Percentiles rank a stretch among this genome's conserved stretches.
These are phyloP conservation scores for Halictus quadricinctus DNA, from an alignment of 2,888 invertebrate species.

Conservation along the genomic window DNA sequence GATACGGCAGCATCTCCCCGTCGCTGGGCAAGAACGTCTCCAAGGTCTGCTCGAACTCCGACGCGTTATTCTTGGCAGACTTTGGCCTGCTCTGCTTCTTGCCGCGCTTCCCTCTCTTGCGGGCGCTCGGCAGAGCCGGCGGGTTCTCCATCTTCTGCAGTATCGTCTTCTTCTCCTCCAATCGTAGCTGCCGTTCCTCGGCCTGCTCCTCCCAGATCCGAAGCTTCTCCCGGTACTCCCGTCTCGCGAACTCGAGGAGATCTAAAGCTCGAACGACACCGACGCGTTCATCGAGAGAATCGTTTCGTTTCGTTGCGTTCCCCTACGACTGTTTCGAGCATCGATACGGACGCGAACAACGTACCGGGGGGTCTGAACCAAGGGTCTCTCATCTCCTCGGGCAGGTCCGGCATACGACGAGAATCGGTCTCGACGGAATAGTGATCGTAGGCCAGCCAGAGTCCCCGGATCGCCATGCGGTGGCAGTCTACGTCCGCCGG, in stretches of 20 bases:
- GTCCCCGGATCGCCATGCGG: constrained; percentile 84
- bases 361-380: constrained; percentile 50
- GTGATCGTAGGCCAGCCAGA: constrained; percentile 85
- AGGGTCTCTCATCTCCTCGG: constrained; percentile 70
- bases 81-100: constrained; percentile 36
- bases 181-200: constrained; percentile 81
- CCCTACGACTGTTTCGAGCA: neutral
- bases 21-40: neutral
- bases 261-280: constrained; percentile 78
- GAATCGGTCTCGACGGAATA: constrained; percentile 83
- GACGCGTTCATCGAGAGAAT: neutral
- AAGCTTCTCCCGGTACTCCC: constrained; percentile 81
- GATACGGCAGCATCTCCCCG: constrained; percentile 80
- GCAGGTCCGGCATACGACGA: constrained; percentile 78
- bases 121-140: constrained; percentile 65
- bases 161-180: constrained; percentile 81
- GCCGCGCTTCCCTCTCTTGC: constrained; percentile 58
- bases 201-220: constrained; percentile 83
- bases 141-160: constrained; percentile 82
- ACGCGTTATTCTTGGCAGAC: constrained; percentile 31
- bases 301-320: neutral
- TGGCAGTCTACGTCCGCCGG: constrained; percentile 84
- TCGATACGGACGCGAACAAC: neutral
- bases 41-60: constrained; percentile 82
- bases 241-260: constrained; percentile 83